phyloP scores from a whole-genome alignment of 2,113 vertebrate species.

The Xiphophorus hellerii region DNA sequence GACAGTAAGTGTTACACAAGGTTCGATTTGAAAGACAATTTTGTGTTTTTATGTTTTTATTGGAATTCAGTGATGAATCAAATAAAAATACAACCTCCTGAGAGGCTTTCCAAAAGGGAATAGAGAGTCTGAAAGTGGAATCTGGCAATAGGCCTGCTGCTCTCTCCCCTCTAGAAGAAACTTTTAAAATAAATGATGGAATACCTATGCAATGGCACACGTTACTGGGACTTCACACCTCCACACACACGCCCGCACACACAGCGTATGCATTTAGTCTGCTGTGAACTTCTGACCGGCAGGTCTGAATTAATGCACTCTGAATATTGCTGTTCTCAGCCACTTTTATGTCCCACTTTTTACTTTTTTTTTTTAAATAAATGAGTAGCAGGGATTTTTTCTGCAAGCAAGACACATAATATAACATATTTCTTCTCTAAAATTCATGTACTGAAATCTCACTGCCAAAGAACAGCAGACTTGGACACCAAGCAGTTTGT shows the following conservation, averaged over 20 bases:
- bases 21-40: conserved; percentile 6
- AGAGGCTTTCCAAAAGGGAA: conserved; percentile 27
- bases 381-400: conserved; percentile 17
- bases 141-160: conserved; percentile 12
- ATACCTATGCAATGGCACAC: conserved; percentile 50
- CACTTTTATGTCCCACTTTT: conserved; percentile 33
- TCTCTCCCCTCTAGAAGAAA: conserved; percentile 31
- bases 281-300: conserved; percentile 52
- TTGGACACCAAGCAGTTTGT: not conserved
- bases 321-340: conserved; percentile 52
- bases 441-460: too few species aligned
- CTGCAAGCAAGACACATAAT: not conserved
- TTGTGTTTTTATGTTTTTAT: conserved; percentile 14
- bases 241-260: conserved; percentile 15
- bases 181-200: conserved; percentile 70
- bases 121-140: conserved; percentile 44
- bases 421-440: too few species aligned
- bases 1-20: not conserved
- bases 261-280: conserved; percentile 25
- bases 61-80: conserved; percentile 3
- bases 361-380: not conserved
- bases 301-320: conserved; percentile 57
- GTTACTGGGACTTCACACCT: conserved; percentile 20
- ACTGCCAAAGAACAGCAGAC: not conserved
- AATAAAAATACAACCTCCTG: conserved; percentile 28